phyloP scores from a whole-genome alignment of 2,797 vertebrate genomes.

The Heterohyrax brucei region DNA sequence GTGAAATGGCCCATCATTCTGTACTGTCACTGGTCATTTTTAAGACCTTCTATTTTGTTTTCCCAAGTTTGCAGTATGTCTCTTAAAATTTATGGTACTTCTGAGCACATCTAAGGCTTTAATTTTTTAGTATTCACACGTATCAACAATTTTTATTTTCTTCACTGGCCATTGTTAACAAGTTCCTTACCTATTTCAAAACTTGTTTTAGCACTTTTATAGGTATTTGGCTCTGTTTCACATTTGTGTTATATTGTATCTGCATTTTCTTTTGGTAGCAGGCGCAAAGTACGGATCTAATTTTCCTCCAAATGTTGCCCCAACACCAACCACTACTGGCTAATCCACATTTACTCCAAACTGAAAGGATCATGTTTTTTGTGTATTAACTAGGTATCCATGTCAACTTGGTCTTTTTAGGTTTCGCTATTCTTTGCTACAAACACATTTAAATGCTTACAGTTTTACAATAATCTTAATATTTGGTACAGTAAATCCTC shows the following conservation, averaged over 20 bases:
- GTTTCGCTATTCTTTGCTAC: slow-evolving; percentile 37
- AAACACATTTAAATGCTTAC: not conserved
- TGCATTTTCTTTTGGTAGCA: not conserved
- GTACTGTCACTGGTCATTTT: not conserved
- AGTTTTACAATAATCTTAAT: not conserved
- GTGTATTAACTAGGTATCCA: not conserved
- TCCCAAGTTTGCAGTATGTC: not conserved
- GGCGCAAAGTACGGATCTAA: slow-evolving; percentile 1
- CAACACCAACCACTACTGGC: not conserved
- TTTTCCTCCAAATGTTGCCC: not conserved
- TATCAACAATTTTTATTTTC: not conserved
- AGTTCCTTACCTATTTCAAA: not conserved
- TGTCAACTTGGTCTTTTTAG: not conserved
- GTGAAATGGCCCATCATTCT: not conserved
- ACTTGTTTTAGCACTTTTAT: not conserved
- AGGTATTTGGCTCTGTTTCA: not conserved
- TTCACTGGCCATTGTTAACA: not conserved
- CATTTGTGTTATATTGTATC: not conserved
- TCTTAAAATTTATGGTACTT: slow-evolving; percentile 5
- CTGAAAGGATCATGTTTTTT: not conserved
- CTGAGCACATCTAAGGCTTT: not conserved
- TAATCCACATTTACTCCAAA: not conserved
- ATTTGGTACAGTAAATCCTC: not conserved
- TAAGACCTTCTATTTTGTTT: not conserved
- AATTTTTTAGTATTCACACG: not conserved